phyloP scores from a whole-genome alignment of 2,113 vertebrate genomes.

The Phyllopteryx taeniolatus region DNA sequence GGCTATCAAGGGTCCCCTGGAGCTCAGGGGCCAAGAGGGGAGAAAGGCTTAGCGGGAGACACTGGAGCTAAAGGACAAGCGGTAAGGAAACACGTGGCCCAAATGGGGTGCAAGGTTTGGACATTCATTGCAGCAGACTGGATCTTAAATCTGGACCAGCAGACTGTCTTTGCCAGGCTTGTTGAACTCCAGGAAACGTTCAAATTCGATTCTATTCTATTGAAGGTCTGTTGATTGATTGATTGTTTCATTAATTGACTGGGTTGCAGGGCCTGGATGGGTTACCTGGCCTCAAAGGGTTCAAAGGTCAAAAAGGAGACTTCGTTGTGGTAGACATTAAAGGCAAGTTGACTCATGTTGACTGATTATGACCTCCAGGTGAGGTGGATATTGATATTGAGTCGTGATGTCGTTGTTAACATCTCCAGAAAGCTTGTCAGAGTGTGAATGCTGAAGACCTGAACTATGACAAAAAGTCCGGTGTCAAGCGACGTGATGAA shows the following conservation, averaged over 20 bases:
- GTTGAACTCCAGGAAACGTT: neutral
- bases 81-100: constrained; percentile 41
- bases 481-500: neutral
- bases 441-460: neutral
- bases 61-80: constrained; percentile 33
- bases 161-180: neutral
- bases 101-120: neutral
- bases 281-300: constrained; percentile 73
- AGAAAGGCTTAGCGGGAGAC: constrained; percentile 61
- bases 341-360: constrained; percentile 57
- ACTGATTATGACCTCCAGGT: neutral
- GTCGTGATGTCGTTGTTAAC: neutral
- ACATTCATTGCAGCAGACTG: neutral
- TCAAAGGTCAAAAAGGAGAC: constrained; percentile 85
- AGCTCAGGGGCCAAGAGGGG: constrained; percentile 38
- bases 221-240: neutral
- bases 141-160: neutral
- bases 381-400: neutral
- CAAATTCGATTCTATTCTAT: neutral
- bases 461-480: neutral
- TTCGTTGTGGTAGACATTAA: constrained; percentile 37
- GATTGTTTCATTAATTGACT: neutral
- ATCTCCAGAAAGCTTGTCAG: neutral
- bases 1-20: constrained; percentile 44
- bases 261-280: constrained; percentile 76